These are phyloP conservation scores for Eustalomyia histrio DNA, from an alignment of 2,888 invertebrate species.

Conservation along the genomic window DNA sequence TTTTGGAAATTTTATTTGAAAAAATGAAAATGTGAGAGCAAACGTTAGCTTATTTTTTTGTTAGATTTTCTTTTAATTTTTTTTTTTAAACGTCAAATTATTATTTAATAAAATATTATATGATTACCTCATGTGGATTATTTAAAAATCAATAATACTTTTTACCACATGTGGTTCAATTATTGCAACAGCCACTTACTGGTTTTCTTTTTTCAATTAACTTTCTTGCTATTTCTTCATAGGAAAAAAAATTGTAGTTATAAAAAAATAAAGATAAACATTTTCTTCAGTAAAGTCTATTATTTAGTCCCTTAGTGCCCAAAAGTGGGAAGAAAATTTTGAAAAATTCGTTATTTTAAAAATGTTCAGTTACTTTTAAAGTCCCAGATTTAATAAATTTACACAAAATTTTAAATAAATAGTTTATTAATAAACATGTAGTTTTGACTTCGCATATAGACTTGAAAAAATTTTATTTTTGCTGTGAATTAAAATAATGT, in stretches of 20 bases:
- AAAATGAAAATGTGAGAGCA: neutral
- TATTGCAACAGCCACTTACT: conserved; percentile 50
- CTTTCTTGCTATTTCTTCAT: conserved; percentile 27
- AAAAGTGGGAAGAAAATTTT: too few relatives aligned
- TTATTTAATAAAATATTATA: conserved; percentile 49
- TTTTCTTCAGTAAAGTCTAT: too few relatives aligned
- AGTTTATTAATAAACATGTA: too few relatives aligned
- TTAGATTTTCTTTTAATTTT: neutral
- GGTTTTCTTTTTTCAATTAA: conserved; percentile 16
- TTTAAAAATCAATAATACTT: conserved; percentile 64
- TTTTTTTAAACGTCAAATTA: conserved; percentile 25
- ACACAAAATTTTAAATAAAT: too few relatives aligned
- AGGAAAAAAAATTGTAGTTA: neutral
- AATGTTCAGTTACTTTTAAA: too few relatives aligned
- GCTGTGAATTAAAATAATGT: neutral
- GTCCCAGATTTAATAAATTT: too few relatives aligned
- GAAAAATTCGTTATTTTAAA: too few relatives aligned
- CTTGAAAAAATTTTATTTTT: too few relatives aligned
- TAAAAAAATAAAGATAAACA: too few relatives aligned
- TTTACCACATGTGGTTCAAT: conserved; percentile 63
- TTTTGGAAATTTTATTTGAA: conserved; percentile 27
- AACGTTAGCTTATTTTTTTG: neutral
- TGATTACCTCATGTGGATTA: conserved; percentile 59
- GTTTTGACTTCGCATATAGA: too few relatives aligned
- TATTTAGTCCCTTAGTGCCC: too few relatives aligned